Percentiles rank a stretch among this genome's conserved stretches.
Conservation (phyloP, 2,888 invertebrate genomes). For the Lasius fuliginosus region DNA sequence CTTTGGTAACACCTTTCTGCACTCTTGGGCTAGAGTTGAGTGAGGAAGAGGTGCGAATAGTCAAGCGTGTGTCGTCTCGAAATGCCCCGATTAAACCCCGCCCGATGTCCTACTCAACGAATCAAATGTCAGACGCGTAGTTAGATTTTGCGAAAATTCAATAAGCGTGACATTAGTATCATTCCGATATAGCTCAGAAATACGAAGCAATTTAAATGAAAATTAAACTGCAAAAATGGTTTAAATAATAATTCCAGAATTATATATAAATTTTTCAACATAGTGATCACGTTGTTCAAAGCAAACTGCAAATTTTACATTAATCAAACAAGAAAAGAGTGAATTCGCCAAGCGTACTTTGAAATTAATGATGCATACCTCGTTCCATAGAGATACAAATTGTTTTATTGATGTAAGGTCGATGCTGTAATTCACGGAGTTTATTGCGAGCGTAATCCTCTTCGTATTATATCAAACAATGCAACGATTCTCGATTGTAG, state of each 20-base stretch:
- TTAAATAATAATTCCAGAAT: neutral
- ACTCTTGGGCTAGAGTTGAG: constrained; percentile 32
- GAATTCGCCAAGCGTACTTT: neutral
- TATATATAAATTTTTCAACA: neutral
- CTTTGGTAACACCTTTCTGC: constrained; percentile 55
- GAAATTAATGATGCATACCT: constrained; percentile 8
- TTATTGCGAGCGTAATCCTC: constrained; percentile 39
- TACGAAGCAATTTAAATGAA: neutral
- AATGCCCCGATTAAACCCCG: constrained; percentile 18
- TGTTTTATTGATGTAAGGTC: constrained; percentile 24
- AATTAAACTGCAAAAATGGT: neutral
- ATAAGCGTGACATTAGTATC: neutral
- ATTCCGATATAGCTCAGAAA: neutral
- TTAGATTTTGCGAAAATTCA: neutral
- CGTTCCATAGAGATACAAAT: constrained; percentile 29
- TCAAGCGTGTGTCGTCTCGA: constrained; percentile 30
- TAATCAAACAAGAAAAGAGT: neutral
- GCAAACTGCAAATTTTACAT: neutral
- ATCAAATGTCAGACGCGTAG: constrained; percentile 12
- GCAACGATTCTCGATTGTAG: constrained; percentile 33
- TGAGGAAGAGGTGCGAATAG: constrained; percentile 44
- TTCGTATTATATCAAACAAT: constrained; percentile 31
- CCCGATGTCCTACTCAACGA: neutral
- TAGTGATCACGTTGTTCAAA: neutral
- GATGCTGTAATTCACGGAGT: constrained; percentile 36